These are phyloP conservation scores for Sardina pilchardus DNA, from an alignment of 2,113 vertebrate genomes.

Conservation along the genomic window DNA sequence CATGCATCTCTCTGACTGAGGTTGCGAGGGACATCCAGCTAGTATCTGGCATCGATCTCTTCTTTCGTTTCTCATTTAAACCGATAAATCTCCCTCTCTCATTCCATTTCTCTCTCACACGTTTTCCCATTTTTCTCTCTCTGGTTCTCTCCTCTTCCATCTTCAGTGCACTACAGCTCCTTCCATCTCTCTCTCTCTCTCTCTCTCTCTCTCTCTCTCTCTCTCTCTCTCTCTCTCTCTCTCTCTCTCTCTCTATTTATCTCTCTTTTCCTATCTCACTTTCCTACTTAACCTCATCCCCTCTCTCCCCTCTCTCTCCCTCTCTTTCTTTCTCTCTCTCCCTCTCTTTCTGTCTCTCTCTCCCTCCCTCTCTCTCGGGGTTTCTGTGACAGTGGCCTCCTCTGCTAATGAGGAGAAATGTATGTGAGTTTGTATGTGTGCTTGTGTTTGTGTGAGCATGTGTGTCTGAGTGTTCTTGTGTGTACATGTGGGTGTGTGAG, in stretches of 20 bases:
- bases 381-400: constrained; percentile 29
- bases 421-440: constrained; percentile 37
- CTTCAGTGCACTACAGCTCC: not conserved
- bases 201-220: constrained; percentile 3
- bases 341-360: not conserved
- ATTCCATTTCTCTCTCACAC: not conserved
- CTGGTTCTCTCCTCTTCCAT: not conserved
- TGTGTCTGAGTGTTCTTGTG: constrained; percentile 39
- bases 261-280: not conserved
- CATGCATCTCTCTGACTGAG: not conserved
- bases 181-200: not conserved
- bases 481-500: constrained; percentile 1
- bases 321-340: constrained; percentile 5
- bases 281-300: not conserved
- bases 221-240: not conserved
- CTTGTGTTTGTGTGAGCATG: constrained; percentile 34
- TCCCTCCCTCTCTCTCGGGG: not conserved
- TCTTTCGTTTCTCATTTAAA: constrained; percentile 5
- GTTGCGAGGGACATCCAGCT: constrained; percentile 3
- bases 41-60: not conserved
- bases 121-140: not conserved
- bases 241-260: not conserved
- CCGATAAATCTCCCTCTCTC: not conserved
- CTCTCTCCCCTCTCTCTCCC: constrained; percentile 3
- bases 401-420: constrained; percentile 42